Base-by-base conservation (phyloP, 2,888 invertebrate genomes). In the Pseudococcus longispinus region DNA sequence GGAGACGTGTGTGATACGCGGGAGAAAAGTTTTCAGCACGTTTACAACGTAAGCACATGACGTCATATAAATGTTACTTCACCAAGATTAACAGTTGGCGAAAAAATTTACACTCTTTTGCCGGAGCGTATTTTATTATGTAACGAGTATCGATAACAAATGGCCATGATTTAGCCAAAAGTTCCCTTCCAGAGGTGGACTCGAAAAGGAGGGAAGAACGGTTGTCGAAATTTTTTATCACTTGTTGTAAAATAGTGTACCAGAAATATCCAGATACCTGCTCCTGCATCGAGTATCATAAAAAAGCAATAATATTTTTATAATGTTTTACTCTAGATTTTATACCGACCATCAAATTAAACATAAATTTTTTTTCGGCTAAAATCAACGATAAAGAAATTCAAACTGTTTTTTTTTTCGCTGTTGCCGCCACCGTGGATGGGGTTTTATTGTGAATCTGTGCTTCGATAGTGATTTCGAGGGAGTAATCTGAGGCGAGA, bases 61-160 rank as follows among this genome's bases (percentile, higher is more conserved):
- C 85, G 44, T 74, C 85, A 44, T 46, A 85, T 85, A 74, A 85
- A 77, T 74, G 85, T 85, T 74, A 85, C 85, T 85, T 85, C 26
- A 42, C 85, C 60, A 85, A 77, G 85, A 85, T 85, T 85, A 85
- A 74, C 85, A 44, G 37, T 42, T 74, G 32, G 85, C 74, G 29
- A 60, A 29, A 29, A 29, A 70, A 70, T 70, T 70, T 70, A 70
- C 70, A 70, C 70, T 29, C 70, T 29, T 70, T 15, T 60, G 23
- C 55, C n/a, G 9, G 29, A 29, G 18, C 18, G 15, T 23, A 70
- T 70, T 65, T 65, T 70, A 70, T 70, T 70, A 70, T 70, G 70
- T 70, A 70, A 32, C 70, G 70, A 70, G 70, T 70, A 29, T 18
- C 29, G 70, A 60, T 23, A 70, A 70, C 70, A 70, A 70, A 29